Evolutionary conservation across 2,888 invertebrate species (phyloP).

Genomic region (Sminthurinus aureus): DNA sequence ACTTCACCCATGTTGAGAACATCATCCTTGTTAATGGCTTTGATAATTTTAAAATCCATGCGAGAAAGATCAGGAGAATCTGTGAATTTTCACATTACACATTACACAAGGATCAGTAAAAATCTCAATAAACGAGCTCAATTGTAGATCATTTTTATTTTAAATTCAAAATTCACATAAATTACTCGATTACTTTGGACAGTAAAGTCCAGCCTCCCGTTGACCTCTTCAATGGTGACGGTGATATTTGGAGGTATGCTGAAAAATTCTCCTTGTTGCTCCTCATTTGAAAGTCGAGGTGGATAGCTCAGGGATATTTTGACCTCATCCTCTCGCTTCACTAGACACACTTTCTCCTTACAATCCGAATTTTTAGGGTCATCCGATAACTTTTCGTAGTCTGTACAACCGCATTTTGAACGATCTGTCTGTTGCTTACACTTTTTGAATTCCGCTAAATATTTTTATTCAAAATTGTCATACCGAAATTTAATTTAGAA

Average conservation of each 20-base stretch:
- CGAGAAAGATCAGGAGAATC: not conserved
- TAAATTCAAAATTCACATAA: no score
- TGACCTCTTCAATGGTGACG: conserved; percentile 51
- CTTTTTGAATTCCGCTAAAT: conserved; percentile 40
- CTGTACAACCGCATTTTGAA: conserved; percentile 45
- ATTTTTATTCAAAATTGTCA: no score
- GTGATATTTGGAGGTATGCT: conserved; percentile 35
- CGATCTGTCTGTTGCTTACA: conserved; percentile 33
- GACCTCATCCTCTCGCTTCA: conserved; percentile 35
- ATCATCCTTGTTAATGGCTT: conserved; percentile 41
- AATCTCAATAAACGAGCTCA: not conserved
- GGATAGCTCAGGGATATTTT: conserved; percentile 22
- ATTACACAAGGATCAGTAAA: not conserved
- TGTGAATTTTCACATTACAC: not conserved
- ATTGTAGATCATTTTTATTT: no score
- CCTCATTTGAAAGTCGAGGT: conserved; percentile 46
- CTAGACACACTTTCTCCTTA: conserved; percentile 47
- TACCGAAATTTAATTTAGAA: not conserved
- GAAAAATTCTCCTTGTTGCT: conserved; percentile 44
- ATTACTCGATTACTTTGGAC: conserved; percentile 20
- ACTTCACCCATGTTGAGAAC: conserved; percentile 37
- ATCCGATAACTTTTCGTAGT: conserved; percentile 44
- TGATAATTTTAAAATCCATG: conserved; percentile 16
- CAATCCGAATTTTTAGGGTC: conserved; percentile 51
- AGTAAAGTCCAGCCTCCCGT: conserved; percentile 47